Evolutionary conservation across 2,888 invertebrate species (phyloP).

Genomic region (Frankliniella fusca): DNA sequence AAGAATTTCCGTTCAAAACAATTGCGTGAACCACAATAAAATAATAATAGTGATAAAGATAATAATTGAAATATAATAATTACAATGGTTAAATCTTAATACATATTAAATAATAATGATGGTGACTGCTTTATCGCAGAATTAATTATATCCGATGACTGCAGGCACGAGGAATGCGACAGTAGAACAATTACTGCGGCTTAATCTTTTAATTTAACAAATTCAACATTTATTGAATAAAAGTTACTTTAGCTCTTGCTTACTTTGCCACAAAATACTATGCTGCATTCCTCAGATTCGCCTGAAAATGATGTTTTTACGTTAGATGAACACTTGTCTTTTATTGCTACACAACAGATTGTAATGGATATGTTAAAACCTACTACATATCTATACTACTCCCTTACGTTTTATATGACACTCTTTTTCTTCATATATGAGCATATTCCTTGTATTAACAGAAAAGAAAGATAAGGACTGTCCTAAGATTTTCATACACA

Average conservation of each 20-base stretch:
- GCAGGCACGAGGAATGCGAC: neutral
- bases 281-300: neutral
- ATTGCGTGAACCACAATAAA: slow-evolving; percentile 3
- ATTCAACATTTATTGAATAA: too few species aligned
- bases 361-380: slow-evolving; percentile 12
- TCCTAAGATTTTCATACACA: too few species aligned
- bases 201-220: neutral
- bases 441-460: too few species aligned
- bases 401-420: neutral
- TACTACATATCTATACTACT: neutral
- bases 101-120: neutral
- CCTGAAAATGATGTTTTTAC: neutral
- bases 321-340: slow-evolving; percentile 5
- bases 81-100: slow-evolving; percentile 19
- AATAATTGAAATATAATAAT: slow-evolving; percentile 24
- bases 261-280: neutral
- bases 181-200: neutral
- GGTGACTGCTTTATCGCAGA: neutral
- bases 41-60: neutral
- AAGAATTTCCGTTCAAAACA: slow-evolving; percentile 12
- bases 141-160: slow-evolving; percentile 7
- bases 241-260: neutral
- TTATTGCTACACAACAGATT: slow-evolving; percentile 12
- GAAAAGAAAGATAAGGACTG: too few species aligned
- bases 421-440: too few species aligned